Base-by-base conservation (phyloP, 2,797 vertebrate species). In the Sarcophilus harrisii region DNA sequence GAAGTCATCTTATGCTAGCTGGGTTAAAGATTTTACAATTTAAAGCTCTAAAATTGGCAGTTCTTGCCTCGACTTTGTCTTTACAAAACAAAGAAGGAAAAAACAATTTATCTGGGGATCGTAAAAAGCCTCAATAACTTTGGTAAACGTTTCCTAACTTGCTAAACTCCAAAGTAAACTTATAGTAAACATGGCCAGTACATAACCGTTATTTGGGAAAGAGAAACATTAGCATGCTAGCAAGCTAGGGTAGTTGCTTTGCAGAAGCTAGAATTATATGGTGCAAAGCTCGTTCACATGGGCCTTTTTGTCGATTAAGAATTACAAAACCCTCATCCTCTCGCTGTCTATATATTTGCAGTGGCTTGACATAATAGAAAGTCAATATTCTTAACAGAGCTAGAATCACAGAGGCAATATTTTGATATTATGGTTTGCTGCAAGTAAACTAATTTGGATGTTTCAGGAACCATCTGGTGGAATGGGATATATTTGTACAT, bases 31-130 rank as follows among this genome's bases (percentile, higher is more conserved):
- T 91, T 38, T 93, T 38, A n/a, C 9, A 11, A 3, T 81, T 91
- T 91, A 96, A 96, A 60, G 27, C 59, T 60, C 90, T n/a, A 96
- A 73, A 87, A 55, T 91, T 95, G 90, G 32, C 24, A 91, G 32
- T 94, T 94, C 91, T 28, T 90, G 93, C 62, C 52, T 95, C 60
- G 87, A 49, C 93, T 95, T 92, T 45, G 24, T 45, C 21, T 81
- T 66, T 95, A 91, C 93, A 54, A 97, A 89, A 92, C 45, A 66
- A 92, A 96, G 32, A 92, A 4, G 28, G 30, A 81, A 59, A 95
- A 97, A 96, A 13, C 58, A 96, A 95, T 91, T 93, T 94, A 90
- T 18, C 96, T 96, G 94, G 90, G 95, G 92, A 92, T 94, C n/a
- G 96, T 54, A 96, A 93, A 93, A 95, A 93, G 21, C 18, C 92